Evolutionary conservation across 2,797 vertebrate genomes (phyloP), one percentile per base, ranked within the genome.

Genomic region (Tokudaia tokunoshimensis): DNA sequence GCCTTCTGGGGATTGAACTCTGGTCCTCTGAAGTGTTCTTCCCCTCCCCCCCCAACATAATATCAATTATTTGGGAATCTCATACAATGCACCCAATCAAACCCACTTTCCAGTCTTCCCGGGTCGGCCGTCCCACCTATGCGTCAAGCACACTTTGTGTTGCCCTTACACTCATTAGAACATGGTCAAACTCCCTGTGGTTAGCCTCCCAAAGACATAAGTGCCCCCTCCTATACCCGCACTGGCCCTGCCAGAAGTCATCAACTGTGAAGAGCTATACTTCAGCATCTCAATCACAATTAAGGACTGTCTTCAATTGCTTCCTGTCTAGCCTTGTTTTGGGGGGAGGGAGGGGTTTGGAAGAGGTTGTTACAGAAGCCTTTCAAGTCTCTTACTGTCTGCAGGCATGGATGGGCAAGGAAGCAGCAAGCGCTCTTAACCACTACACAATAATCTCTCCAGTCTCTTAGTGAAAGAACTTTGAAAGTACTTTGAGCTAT

Each of bases 401-500:
- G 19, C 31, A 50, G 59, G 2, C 44, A 67, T 52, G 4, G 29
- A 84, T 13, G 31, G 44, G 3, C 44, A n/a, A 50, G 63, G 61
- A 67, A 41, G n/a, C 52, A 88, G 70, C 52, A 41, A 88, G 26
- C 1, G 0, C 34, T 70, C 67, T 74, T 57, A 74, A 55, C n/a
- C 41, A 78, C 12, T 89, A 84, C 57, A 78, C 44, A 74, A 55
- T 50, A 55, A 74, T 92, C 44, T 90, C 89, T 70, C 41, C 57
- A 88, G 84, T 47, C 20, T 52, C 24, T 86, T 67, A 92, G 81
- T 89, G 82, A 81, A 85, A 91, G 74, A 87, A 95, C 90, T n/a
- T 96, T 92, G 67, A 72, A 96, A 91, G 80, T 52, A 74, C 87
- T 95, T 75, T 57, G 52, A 57, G 22, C 22, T 89, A 3, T 80